Evolutionary conservation across 2,113 vertebrate species (phyloP).

Genomic region (Dolichallabes microphthalmus): DNA sequence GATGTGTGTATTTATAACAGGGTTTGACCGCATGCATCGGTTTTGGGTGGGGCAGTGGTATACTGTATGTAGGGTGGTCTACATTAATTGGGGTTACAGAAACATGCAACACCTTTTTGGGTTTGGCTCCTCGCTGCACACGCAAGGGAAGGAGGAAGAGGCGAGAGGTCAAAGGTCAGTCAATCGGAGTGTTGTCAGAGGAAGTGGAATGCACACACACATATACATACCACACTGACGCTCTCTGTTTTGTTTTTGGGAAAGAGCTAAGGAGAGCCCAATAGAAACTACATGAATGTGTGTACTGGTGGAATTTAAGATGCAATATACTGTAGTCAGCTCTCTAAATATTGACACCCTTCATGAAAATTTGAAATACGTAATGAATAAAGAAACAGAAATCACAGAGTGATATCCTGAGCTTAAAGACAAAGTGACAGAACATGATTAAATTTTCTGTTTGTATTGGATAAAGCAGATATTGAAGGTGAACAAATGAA

Average conservation of each 20-base stretch:
- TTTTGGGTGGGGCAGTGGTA: background rate
- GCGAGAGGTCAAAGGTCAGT: constrained; percentile 27
- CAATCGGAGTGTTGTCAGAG: constrained; percentile 15
- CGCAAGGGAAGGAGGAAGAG: constrained; percentile 45
- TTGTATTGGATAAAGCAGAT: background rate
- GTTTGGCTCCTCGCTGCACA: constrained; percentile 56
- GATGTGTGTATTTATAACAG: constrained; percentile 24
- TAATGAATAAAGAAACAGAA: background rate
- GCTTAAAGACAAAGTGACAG: background rate
- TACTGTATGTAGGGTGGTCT: background rate
- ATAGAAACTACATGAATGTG: background rate
- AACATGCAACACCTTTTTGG: constrained; percentile 60
- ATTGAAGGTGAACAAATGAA: background rate
- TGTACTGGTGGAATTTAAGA: background rate
- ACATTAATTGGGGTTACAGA: constrained; percentile 42
- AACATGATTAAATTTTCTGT: background rate
- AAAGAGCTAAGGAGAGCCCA: background rate
- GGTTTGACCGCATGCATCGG: constrained; percentile 42
- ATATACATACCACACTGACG: constrained; percentile 15
- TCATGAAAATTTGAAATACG: background rate
- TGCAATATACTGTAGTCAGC: background rate
- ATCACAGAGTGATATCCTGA: background rate
- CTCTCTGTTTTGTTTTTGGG: background rate
- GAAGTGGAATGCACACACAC: constrained; percentile 9
- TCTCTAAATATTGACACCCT: background rate